Evolutionary conservation across 1,140 invertebrate genomes (phyloP).

Genomic region (Copidosoma floridanum): DNA sequence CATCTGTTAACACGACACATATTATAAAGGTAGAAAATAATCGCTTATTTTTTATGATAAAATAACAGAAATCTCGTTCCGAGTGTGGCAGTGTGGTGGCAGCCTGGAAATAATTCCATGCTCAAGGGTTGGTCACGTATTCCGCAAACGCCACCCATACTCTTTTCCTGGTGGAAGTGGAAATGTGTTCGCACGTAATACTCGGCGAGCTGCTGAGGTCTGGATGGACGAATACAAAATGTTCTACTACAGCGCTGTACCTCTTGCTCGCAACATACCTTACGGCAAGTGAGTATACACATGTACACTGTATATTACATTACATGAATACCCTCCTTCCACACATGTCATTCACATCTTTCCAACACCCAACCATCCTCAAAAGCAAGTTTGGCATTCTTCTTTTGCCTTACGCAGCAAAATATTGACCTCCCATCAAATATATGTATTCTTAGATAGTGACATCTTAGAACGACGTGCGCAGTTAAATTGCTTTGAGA

Average conservation of each 20-base stretch:
- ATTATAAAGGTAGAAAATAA: no score
- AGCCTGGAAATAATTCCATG: conserved; percentile 92
- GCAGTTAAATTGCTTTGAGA: no score
- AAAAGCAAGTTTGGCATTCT: no score
- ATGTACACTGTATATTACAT: no score
- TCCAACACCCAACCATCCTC: no score
- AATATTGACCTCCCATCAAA: no score
- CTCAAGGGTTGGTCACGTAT: conserved; percentile 87
- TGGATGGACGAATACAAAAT: conserved; percentile 97
- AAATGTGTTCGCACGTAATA: conserved; percentile 86
- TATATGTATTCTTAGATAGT: no score
- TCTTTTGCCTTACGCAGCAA: no score
- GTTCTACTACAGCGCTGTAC: conserved; percentile 85
- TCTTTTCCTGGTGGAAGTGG: conserved; percentile 91
- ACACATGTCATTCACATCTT: no score
- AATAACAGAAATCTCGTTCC: conserved; percentile 68
- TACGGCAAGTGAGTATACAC: conserved; percentile 79
- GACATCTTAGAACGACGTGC: no score
- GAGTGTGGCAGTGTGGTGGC: conserved; percentile 96
- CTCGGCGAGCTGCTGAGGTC: conserved; percentile 85
- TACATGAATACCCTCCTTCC: no score
- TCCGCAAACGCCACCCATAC: conserved; percentile 92
- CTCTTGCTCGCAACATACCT: conserved; percentile 80
- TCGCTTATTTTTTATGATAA: neutral
- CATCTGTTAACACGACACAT: no score